Evolutionary conservation across 1,140 invertebrate species (phyloP).

Genomic region (Vanessa tameamea): DNA sequence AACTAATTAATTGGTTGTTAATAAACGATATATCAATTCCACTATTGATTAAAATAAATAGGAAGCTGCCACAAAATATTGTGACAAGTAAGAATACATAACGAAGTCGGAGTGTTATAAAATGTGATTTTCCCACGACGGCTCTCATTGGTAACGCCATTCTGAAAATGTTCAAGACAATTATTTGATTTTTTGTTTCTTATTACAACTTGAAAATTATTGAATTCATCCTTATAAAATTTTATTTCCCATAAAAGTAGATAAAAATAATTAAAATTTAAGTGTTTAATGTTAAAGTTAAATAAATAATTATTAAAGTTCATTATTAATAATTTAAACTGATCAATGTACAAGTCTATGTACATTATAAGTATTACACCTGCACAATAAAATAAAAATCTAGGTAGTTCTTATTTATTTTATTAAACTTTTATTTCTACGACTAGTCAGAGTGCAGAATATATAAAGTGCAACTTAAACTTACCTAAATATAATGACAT

Average conservation of each 20-base stretch:
- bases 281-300: too few species aligned
- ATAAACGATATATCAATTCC: conserved; percentile 51
- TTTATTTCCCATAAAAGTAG: too few species aligned
- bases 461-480: conserved; percentile 10
- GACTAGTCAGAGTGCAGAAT: neutral
- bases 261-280: too few species aligned
- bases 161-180: conserved; percentile 50
- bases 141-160: conserved; percentile 53
- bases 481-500: conserved; percentile 35
- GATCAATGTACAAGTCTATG: too few species aligned
- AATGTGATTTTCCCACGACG: conserved; percentile 33
- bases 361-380: too few species aligned
- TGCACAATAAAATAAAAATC: too few species aligned
- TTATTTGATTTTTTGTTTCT: neutral
- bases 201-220: too few species aligned
- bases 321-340: too few species aligned
- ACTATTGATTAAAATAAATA: conserved; percentile 60
- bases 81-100: conserved; percentile 60
- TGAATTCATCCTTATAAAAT: too few species aligned
- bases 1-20: conserved; percentile 48
- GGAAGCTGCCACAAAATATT: conserved; percentile 56
- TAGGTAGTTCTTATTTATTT: too few species aligned
- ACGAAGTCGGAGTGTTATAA: conserved; percentile 46
- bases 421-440: too few species aligned
- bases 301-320: too few species aligned